These are phyloP conservation scores for Watsonalla binaria DNA, from an alignment of 2,888 invertebrate genomes.

Conservation along the genomic window DNA sequence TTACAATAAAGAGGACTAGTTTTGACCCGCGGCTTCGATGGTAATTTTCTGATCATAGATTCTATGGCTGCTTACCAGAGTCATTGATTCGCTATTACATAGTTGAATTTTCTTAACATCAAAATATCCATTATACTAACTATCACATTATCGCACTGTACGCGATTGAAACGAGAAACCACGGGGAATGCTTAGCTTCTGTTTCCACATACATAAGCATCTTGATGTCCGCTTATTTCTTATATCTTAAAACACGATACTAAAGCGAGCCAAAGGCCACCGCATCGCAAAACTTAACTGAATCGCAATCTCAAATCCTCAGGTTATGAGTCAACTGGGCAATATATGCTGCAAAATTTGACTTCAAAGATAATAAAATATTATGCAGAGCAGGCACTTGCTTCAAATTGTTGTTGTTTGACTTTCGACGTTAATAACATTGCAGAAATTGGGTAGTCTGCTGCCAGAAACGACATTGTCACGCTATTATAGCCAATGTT, in stretches of 20 bases:
- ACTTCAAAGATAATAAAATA: constrained; percentile 31
- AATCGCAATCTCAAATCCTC: constrained; percentile 48
- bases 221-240: constrained; percentile 5
- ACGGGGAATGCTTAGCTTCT: no score
- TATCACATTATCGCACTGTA: no score
- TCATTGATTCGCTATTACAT: no score
- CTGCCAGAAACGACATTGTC: not conserved
- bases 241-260: constrained; percentile 15
- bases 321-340: constrained; percentile 74
- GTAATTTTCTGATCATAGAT: no score
- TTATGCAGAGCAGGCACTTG: constrained; percentile 8
- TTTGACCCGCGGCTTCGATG: no score
- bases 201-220: not conserved
- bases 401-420: not conserved
- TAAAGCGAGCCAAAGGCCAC: constrained; percentile 35
- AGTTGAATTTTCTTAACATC: no score
- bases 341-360: constrained; percentile 54
- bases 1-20: no score
- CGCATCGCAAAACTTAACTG: constrained; percentile 56
- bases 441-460: not conserved
- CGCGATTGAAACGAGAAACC: no score
- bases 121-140: no score
- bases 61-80: no score
- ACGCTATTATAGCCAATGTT: not conserved
- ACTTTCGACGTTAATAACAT: not conserved